Evolutionary conservation across 2,888 invertebrate species (phyloP).

Genomic region (Teinopalpus imperialis): DNA sequence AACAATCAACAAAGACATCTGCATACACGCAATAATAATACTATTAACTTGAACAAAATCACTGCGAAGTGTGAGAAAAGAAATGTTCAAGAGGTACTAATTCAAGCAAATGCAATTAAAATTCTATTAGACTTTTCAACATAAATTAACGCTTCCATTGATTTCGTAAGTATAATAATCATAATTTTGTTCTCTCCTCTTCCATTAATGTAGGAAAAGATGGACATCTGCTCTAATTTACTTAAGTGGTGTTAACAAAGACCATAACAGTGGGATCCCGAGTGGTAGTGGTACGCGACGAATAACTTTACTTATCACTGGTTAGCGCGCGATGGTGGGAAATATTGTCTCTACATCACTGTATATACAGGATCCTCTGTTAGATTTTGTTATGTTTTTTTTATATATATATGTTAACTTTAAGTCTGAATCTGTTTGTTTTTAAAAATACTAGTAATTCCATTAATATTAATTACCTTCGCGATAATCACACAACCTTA

Average conservation of each 20-base stretch:
- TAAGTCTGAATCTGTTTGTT: too few relatives aligned
- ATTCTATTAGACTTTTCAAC: slow-evolving; percentile 13
- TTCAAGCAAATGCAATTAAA: slow-evolving; percentile 18
- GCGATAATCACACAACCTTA: neutral
- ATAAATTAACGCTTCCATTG: slow-evolving; percentile 8
- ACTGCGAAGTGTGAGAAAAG: slow-evolving; percentile 4
- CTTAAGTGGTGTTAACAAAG: slow-evolving; percentile 35
- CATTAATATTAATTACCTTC: too few relatives aligned
- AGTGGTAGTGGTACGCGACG: slow-evolving; percentile 22
- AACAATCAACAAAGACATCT: slow-evolving; percentile 11
- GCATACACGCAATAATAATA: slow-evolving; percentile 5
- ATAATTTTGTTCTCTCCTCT: slow-evolving; percentile 16
- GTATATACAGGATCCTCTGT: slow-evolving; percentile 29
- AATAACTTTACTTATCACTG: slow-evolving; percentile 42
- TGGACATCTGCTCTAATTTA: slow-evolving; percentile 35
- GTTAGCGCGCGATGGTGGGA: slow-evolving; percentile 46
- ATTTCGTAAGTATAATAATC: slow-evolving; percentile 17
- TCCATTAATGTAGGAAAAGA: slow-evolving; percentile 12
- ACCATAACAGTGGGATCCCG: slow-evolving; percentile 22
- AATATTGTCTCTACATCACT: slow-evolving; percentile 41
- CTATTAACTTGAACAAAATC: slow-evolving; percentile 3
- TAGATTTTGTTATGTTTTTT: neutral
- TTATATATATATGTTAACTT: too few relatives aligned
- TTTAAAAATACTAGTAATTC: too few relatives aligned
- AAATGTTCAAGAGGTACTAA: neutral